Evolutionary conservation across 2,888 invertebrate genomes (phyloP).

Genomic region (Tiliacea aurago): DNA sequence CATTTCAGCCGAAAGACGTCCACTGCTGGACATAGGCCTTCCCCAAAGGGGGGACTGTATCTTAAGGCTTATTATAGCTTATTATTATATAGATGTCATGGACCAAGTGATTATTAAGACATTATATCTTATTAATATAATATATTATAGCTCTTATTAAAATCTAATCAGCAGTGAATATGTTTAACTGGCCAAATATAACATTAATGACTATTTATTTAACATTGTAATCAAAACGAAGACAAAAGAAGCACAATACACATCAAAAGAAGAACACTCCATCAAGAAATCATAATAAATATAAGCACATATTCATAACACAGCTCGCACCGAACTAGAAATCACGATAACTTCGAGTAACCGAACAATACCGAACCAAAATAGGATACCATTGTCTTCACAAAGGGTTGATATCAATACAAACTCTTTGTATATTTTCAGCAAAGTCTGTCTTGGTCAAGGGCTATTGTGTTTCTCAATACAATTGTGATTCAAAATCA

Average conservation of each 20-base stretch:
- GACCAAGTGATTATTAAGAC: too few species aligned
- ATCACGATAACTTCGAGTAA: conserved; percentile 31
- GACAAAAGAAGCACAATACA: conserved; percentile 14
- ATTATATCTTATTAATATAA: too few species aligned
- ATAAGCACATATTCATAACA: conserved; percentile 34
- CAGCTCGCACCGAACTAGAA: conserved; percentile 16
- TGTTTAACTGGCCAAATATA: too few species aligned
- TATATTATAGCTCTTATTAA: neutral
- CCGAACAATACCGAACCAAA: conserved; percentile 59
- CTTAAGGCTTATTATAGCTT: too few species aligned
- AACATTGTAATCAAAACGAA: neutral
- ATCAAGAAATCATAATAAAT: conserved; percentile 6
- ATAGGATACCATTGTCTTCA: conserved; percentile 60
- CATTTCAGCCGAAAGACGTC: too few species aligned
- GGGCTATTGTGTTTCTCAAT: conserved; percentile 63
- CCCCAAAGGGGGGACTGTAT: too few species aligned
- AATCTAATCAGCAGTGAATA: neutral
- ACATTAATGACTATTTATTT: neutral
- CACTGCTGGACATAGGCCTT: too few species aligned
- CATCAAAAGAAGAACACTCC: conserved; percentile 13
- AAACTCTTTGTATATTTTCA: conserved; percentile 65
- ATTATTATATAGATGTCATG: too few species aligned
- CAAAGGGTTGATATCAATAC: conserved; percentile 61
- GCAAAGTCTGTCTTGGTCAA: conserved; percentile 61
- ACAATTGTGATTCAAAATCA: conserved; percentile 66